Conservation (phyloP, 2,888 invertebrate genomes). For the Kuschelorhynchus macadamiae region DNA sequence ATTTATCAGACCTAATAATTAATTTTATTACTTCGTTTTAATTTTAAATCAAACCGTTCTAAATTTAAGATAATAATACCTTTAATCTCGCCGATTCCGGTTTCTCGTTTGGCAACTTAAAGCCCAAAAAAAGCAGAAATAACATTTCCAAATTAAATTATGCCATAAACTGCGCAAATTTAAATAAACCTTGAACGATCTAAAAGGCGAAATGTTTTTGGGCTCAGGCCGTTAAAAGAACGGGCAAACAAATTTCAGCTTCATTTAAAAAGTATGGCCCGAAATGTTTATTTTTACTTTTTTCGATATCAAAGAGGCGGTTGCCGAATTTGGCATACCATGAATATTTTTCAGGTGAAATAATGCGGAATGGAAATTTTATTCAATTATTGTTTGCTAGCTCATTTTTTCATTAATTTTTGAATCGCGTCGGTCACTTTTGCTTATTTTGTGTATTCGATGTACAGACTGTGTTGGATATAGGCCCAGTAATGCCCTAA, state of each 20-base stretch:
- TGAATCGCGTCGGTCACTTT: no score
- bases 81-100: slow-evolving; percentile 9
- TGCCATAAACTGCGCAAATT: slow-evolving; percentile 36
- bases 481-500: no score
- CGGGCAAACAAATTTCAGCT: slow-evolving; percentile 37
- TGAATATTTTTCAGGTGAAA: slow-evolving; percentile 19
- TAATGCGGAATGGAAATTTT: slow-evolving; percentile 2
- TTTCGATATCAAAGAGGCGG: slow-evolving; percentile 21
- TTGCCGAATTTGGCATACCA: slow-evolving; percentile 17
- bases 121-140: slow-evolving; percentile 15
- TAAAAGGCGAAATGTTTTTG: slow-evolving; percentile 24
- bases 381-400: slow-evolving; percentile 7
- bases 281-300: slow-evolving; percentile 29
- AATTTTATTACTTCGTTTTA: no score
- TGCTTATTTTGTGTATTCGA: no score
- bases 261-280: slow-evolving; percentile 37
- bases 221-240: slow-evolving; percentile 22
- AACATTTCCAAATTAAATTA: slow-evolving; percentile 31
- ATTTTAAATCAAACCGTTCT: no score
- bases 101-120: slow-evolving; percentile 1
- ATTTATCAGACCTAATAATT: no score
- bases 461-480: no score
- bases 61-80: no score
- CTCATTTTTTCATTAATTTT: no score
- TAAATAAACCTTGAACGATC: slow-evolving; percentile 39